Evolutionary conservation across 92 coral and sea anemone genomes (phyloP).

Genomic region (Anthopleura xanthogrammica): DNA sequence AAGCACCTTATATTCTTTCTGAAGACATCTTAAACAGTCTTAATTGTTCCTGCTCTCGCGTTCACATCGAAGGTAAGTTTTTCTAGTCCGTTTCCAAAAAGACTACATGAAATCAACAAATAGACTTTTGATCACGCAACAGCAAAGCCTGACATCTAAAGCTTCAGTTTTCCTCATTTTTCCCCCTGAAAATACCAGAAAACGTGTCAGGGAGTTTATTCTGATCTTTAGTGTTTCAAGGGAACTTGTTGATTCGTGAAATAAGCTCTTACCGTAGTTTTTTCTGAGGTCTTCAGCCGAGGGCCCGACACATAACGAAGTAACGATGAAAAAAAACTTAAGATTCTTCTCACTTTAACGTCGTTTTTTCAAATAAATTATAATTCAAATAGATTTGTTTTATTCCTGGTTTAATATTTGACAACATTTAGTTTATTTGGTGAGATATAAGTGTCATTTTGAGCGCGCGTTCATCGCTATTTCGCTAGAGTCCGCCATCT

Average conservation of each 20-base stretch:
- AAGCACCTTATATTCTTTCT: neutral
- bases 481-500: neutral
- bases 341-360: neutral
- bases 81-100: neutral
- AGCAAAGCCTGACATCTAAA: neutral
- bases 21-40: neutral
- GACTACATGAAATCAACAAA: neutral
- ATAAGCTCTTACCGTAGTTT: too few species aligned
- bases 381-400: neutral
- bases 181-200: neutral
- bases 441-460: neutral
- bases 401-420: neutral
- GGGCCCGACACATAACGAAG: too few species aligned
- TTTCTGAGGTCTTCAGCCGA: too few species aligned
- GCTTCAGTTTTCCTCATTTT: neutral
- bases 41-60: neutral
- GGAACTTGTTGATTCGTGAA: neutral
- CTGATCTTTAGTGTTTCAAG: neutral
- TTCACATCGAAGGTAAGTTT: neutral
- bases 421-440: neutral
- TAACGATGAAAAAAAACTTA: neutral
- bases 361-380: neutral
- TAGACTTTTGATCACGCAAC: neutral
- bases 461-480: neutral
- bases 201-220: neutral